Conservation (phyloP, 2,888 invertebrate genomes). For the Gonocerus acuteangulatus region DNA sequence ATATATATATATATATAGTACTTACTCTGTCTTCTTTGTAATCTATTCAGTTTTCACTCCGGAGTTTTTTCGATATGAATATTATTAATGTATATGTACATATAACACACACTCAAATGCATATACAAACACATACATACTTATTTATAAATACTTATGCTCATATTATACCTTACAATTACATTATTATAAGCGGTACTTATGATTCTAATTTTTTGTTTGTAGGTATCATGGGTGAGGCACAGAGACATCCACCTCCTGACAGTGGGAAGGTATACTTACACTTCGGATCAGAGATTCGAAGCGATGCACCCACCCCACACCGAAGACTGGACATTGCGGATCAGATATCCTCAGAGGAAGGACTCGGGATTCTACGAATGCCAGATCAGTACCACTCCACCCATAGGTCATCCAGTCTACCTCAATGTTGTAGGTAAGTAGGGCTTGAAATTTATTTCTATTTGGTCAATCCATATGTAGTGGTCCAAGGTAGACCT, state of each 20-base stretch:
- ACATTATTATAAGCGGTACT: too few relatives aligned
- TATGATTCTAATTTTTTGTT: too few relatives aligned
- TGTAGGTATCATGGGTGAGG: slow-evolving; percentile 69
- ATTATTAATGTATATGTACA: too few relatives aligned
- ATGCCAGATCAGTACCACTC: slow-evolving; percentile 86
- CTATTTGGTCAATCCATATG: too few relatives aligned
- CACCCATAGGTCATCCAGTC: slow-evolving; percentile 75
- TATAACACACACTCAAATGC: background rate
- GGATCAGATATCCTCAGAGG: slow-evolving; percentile 63
- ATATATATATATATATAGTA: too few relatives aligned
- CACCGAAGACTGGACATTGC: slow-evolving; percentile 78
- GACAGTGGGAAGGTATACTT: slow-evolving; percentile 66
- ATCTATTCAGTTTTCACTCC: too few relatives aligned
- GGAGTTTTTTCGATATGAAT: too few relatives aligned
- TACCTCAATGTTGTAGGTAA: slow-evolving; percentile 76
- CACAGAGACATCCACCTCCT: slow-evolving; percentile 67
- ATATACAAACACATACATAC: background rate
- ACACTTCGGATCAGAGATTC: slow-evolving; percentile 76
- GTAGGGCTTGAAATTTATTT: too few relatives aligned
- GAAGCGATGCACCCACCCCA: slow-evolving; percentile 79
- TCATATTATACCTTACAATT: background rate
- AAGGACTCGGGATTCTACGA: slow-evolving; percentile 75
- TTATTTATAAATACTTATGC: background rate
- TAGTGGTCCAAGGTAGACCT: too few relatives aligned
- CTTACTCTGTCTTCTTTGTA: too few relatives aligned